phyloP scores from a whole-genome alignment of 2,888 invertebrate genomes.

The Habrosyne pyritoides region DNA sequence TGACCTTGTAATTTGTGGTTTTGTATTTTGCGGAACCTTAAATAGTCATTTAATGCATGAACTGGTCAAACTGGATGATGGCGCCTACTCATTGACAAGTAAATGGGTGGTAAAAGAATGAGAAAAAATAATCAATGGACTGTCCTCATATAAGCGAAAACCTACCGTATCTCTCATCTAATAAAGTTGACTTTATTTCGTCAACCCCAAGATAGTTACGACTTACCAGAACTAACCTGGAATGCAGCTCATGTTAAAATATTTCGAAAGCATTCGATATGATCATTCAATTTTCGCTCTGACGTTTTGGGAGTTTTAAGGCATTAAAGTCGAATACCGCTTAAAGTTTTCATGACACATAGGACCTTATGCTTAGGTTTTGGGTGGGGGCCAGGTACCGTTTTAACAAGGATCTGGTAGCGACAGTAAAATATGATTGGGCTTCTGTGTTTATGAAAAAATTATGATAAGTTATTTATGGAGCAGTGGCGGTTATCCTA shows the following conservation, averaged over 20 bases:
- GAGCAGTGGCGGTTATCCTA: not conserved
- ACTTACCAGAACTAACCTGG: conserved; percentile 11
- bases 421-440: conserved; percentile 31
- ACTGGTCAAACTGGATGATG: conserved; percentile 53
- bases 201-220: conserved; percentile 9
- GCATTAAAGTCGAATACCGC: conserved; percentile 32
- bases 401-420: conserved; percentile 45
- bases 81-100: conserved; percentile 65
- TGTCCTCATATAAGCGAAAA: conserved; percentile 13
- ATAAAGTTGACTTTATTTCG: conserved; percentile 13
- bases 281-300: conserved; percentile 45
- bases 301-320: conserved; percentile 26
- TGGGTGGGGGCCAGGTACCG: conserved; percentile 37
- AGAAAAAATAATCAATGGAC: conserved; percentile 47
- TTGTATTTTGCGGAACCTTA: not conserved
- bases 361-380: conserved; percentile 24
- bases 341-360: conserved; percentile 26
- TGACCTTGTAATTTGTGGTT: not conserved
- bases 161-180: fast-evolving
- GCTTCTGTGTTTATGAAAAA: conserved; percentile 18
- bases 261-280: conserved; percentile 34
- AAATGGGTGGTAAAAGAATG: conserved; percentile 46
- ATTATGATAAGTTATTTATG: not conserved
- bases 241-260: conserved; percentile 47
- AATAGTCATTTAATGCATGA: conserved; percentile 13